These are phyloP conservation scores for Calephelis virginiensis DNA, from an alignment of 1,140 invertebrate genomes.

Conservation along the genomic window DNA sequence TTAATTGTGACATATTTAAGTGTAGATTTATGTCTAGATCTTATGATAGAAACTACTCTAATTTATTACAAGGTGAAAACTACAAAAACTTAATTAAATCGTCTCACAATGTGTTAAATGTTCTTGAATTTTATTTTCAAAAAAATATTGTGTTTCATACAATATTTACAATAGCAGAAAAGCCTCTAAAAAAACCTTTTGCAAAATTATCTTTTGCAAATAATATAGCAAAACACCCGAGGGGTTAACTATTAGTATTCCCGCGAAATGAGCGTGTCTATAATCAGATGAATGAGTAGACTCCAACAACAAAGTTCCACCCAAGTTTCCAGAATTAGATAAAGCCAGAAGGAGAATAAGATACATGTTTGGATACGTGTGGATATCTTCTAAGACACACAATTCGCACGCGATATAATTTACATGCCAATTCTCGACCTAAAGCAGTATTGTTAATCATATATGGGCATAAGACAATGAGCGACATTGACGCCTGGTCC, in stretches of 20 bases:
- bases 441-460: conserved; percentile 38
- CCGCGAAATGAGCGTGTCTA: conserved; percentile 11
- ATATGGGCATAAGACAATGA: conserved; percentile 46
- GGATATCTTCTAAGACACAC: conserved; percentile 13
- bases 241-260: conserved; percentile 6
- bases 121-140: too few species aligned
- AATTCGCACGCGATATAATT: conserved; percentile 27
- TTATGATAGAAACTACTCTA: too few species aligned
- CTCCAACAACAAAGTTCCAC: conserved; percentile 11
- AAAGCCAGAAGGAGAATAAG: conserved; percentile 13
- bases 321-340: conserved; percentile 16
- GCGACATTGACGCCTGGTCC: conserved; percentile 48
- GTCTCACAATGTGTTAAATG: too few species aligned
- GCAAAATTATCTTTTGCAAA: background rate
- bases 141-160: too few species aligned
- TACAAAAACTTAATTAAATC: too few species aligned
- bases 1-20: too few species aligned
- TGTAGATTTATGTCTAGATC: too few species aligned
- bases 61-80: too few species aligned
- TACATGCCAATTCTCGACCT: conserved; percentile 25
- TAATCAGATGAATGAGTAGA: conserved; percentile 17
- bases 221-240: conserved; percentile 8
- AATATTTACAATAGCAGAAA: background rate
- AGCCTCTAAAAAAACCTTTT: conserved; percentile 1
- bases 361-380: conserved; percentile 11